A percentile compares a stretch with the other conserved stretches of the same genome.
Conservation (phyloP, 2,797 vertebrate genomes). For the Siniperca obscura region DNA sequence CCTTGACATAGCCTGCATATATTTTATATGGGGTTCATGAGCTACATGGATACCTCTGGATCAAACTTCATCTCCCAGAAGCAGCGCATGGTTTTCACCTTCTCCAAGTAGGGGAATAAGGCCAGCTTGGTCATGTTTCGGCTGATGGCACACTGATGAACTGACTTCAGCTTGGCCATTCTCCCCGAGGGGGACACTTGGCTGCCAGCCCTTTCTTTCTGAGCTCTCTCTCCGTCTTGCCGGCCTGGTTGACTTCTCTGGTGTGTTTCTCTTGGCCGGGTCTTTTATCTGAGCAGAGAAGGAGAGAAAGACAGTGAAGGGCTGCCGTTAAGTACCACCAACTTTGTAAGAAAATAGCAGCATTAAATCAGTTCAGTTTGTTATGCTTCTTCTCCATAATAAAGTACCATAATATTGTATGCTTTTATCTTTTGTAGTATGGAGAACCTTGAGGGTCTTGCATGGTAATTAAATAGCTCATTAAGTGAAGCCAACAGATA, state of each 20-base stretch:
- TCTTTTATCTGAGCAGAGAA: constrained; percentile 40
- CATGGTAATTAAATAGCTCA: too few relatives aligned
- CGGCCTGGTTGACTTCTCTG: constrained; percentile 44
- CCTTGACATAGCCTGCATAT: neutral
- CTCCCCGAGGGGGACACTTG: constrained; percentile 72
- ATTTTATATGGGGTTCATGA: neutral
- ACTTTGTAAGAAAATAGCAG: constrained; percentile 1
- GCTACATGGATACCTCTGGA: constrained; percentile 45
- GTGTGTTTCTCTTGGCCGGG: constrained; percentile 24
- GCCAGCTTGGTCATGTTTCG: constrained; percentile 75
- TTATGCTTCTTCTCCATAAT: neutral
- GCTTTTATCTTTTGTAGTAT: neutral
- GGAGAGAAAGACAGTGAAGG: neutral
- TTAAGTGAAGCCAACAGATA: neutral
- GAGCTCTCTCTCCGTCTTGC: constrained; percentile 57
- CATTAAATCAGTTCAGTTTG: too few relatives aligned
- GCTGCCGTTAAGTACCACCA: neutral
- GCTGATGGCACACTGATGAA: constrained; percentile 66
- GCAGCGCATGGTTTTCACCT: constrained; percentile 82
- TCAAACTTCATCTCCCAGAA: constrained; percentile 84
- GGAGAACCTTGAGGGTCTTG: neutral
- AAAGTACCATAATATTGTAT: neutral
- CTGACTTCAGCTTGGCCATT: constrained; percentile 79
- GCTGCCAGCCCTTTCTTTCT: constrained; percentile 44
- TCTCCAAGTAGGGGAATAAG: constrained; percentile 83